phyloP scores from a whole-genome alignment of 2,888 invertebrate genomes.

The Drosophila picticornis region DNA sequence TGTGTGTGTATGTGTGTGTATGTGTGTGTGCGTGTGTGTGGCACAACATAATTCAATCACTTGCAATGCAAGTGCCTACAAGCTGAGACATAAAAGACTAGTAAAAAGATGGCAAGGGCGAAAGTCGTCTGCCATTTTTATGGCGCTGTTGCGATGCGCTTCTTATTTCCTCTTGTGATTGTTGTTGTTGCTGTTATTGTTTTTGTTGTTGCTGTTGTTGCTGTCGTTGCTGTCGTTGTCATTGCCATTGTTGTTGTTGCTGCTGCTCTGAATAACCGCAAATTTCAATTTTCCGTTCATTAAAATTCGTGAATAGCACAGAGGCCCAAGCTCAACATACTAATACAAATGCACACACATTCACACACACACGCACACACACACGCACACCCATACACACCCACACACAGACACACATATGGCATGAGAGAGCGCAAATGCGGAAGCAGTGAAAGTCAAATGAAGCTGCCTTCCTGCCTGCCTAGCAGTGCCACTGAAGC shows the following conservation, averaged over 20 bases:
- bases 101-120: conserved; percentile 10
- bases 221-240: background rate
- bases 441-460: conserved; percentile 65
- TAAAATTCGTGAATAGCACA: conserved; percentile 73
- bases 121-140: conserved; percentile 32
- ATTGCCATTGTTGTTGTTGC: conserved; percentile 3
- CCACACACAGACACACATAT: conserved; percentile 15
- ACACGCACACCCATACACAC: background rate
- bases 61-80: conserved; percentile 60
- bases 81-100: conserved; percentile 42
- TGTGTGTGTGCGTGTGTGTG: conserved; percentile 12
- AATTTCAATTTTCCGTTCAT: conserved; percentile 75
- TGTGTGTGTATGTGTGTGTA: conserved; percentile 1
- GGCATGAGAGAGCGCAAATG: conserved; percentile 42
- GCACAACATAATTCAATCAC: conserved; percentile 78
- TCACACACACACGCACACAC: conserved; percentile 2
- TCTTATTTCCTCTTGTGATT: background rate
- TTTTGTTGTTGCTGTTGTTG: background rate
- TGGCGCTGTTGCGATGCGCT: conserved; percentile 15
- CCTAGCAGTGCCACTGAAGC: conserved; percentile 9
- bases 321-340: conserved; percentile 24
- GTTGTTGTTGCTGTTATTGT: background rate
- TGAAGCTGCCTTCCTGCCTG: conserved; percentile 36
- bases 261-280: conserved; percentile 59
- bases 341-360: background rate